Percentiles rank a stretch among this genome's conserved stretches.
phyloP scores from a whole-genome alignment of 2,888 invertebrate species.

The Ennomos erosarius region DNA sequence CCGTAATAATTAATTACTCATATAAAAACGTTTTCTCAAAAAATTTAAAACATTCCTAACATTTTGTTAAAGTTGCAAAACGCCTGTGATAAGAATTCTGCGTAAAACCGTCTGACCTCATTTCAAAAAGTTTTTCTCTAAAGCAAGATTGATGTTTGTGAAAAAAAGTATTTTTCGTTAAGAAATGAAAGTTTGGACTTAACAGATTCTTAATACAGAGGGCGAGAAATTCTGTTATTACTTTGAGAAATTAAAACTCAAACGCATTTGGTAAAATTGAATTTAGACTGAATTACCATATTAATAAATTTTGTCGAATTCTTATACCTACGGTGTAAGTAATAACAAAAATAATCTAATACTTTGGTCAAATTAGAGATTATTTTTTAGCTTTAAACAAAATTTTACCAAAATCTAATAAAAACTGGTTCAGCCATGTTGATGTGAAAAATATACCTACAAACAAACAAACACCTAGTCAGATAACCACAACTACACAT shows the following conservation, averaged over 20 bases:
- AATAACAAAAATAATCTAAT: no score
- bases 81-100: conserved; percentile 63
- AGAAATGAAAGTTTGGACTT: conserved; percentile 44
- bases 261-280: conserved; percentile 4
- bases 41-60: conserved; percentile 61
- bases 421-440: no score
- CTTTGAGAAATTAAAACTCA: conserved; percentile 17
- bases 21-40: conserved; percentile 28
- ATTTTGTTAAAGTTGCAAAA: conserved; percentile 64
- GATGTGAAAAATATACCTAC: no score
- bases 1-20: no score
- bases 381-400: no score
- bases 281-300: not conserved
- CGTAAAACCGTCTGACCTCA: conserved; percentile 71
- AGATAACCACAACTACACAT: no score
- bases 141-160: conserved; percentile 75
- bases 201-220: conserved; percentile 29
- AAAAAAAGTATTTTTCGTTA: conserved; percentile 55
- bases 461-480: no score
- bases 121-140: conserved; percentile 68
- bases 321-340: no score
- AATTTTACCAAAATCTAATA: no score
- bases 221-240: conserved; percentile 15
- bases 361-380: no score
- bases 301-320: not conserved